Evolutionary conservation across 1,140 invertebrate species (phyloP), one percentile per base, ranked within the genome.

Genomic region (Lasioglossum albipes): DNA sequence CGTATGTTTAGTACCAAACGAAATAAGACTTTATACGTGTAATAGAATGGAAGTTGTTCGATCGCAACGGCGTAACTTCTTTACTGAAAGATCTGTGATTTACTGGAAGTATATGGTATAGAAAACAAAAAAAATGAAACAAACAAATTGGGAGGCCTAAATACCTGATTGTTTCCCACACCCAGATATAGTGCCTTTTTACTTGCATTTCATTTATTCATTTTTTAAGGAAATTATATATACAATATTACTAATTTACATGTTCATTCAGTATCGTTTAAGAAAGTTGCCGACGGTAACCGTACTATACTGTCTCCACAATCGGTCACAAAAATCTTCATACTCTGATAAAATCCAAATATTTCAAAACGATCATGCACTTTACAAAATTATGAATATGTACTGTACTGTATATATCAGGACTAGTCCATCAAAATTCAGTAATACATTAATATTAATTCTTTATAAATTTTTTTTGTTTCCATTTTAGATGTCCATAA

Each of bases 181-280:
- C 79, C 82, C 82, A 80, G 59, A 87, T 84, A 87, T 86, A 87
- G 86, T 87, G 86, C 86, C 86, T 87, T 87, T 87, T 87, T 84
- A 87, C 85, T 87, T 87, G 74, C 82, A 86, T 69, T 87, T 86
- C 75, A 86, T 82, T 87, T 87, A 67, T 81, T 84, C 66, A 84
- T 81, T 85, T 81, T 71, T 77, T 31, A 75, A 84, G 57, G 57
- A 61, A 75, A 82, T n/a, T 49, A 75, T 78, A 79, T 79, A 75
- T 83, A 83, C 64, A 83, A 45, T 86, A 86, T 36, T 75, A 78
- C 59, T 67, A 76, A 71, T 77, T 82, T 81, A 81, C 31, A 83
- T 66, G 42, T 75, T 76, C 75, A 86, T 77, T 74, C 81, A 74
- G 69, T 85, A 72, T 86, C 62, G 83, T 82, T 86, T 78, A 82